Evolutionary conservation across 2,797 vertebrate genomes (phyloP).

Genomic region (Petrocephalus schoutedeni): DNA sequence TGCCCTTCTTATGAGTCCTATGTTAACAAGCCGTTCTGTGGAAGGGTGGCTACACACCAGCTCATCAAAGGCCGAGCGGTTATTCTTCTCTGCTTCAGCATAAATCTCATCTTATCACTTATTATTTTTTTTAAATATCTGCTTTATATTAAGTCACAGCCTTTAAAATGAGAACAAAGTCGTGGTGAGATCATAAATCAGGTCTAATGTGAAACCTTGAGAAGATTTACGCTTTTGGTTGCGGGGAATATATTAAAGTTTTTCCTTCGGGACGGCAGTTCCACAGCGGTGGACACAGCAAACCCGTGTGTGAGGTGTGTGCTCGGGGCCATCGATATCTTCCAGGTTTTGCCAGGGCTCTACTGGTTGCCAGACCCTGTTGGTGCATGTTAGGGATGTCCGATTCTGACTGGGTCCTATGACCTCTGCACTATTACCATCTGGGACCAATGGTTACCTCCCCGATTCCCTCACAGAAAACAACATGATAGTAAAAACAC

Average conservation of each 20-base stretch:
- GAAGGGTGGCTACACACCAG: neutral
- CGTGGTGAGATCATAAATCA: constrained; percentile 37
- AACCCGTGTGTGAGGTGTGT: constrained; percentile 15
- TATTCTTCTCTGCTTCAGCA: constrained; percentile 24
- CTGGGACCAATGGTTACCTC: neutral
- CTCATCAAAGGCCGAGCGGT: constrained; percentile 33
- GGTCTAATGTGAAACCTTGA: constrained; percentile 23
- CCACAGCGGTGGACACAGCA: neutral
- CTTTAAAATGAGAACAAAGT: constrained; percentile 43
- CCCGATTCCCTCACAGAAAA: neutral
- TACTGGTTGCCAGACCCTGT: neutral
- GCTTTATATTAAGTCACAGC: constrained; percentile 28
- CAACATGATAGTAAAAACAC: neutral
- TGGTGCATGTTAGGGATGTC: neutral
- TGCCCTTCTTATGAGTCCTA: constrained; percentile 7
- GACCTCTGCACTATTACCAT: neutral
- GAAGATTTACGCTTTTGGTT: constrained; percentile 32
- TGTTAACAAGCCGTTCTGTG: constrained; percentile 20
- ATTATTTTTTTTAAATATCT: too few species aligned
- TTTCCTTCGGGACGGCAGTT: neutral
- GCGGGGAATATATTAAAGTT: constrained; percentile 25
- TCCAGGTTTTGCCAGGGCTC: neutral
- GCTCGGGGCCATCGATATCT: neutral
- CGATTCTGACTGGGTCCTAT: constrained; percentile 6
- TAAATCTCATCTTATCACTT: constrained; percentile 26